A percentile compares a stretch with the other conserved stretches of the same genome.
phyloP scores from a whole-genome alignment of 2,888 invertebrate genomes.

The Pedicia rivosa region DNA sequence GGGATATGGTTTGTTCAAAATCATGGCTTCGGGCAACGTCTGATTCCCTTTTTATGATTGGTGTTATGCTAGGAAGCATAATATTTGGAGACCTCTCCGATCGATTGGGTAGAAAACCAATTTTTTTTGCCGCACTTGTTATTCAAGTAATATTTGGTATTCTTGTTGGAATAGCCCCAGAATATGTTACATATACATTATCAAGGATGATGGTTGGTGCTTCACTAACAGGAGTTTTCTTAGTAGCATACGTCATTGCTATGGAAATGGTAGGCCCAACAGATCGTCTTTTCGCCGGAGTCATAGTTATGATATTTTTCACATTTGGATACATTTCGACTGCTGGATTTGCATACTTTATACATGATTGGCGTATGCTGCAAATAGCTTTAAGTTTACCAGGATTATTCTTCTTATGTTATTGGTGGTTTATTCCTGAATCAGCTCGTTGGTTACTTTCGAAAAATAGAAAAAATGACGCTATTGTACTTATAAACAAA shows the following conservation, averaged over 20 bases:
- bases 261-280: constrained; percentile 57
- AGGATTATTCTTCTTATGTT: constrained; percentile 45
- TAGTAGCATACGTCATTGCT: constrained; percentile 66
- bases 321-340: constrained; percentile 53
- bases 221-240: constrained; percentile 58
- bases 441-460: constrained; percentile 55
- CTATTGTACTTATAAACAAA: constrained; percentile 40
- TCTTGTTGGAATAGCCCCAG: constrained; percentile 46
- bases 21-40: constrained; percentile 45
- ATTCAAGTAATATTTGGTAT: constrained; percentile 52
- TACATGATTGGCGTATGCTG: constrained; percentile 50
- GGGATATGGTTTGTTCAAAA: constrained; percentile 48
- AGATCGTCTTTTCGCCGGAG: constrained; percentile 50
- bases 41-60: constrained; percentile 53
- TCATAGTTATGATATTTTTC: constrained; percentile 58
- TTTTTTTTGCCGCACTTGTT: constrained; percentile 54
- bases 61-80: constrained; percentile 55
- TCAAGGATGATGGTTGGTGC: constrained; percentile 51
- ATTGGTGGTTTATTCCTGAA: constrained; percentile 64
- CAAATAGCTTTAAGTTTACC: constrained; percentile 55
- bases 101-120: constrained; percentile 51
- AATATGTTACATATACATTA: constrained; percentile 48
- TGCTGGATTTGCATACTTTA: constrained; percentile 46
- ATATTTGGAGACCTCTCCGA: constrained; percentile 57
- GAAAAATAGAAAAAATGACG: constrained; percentile 43